phyloP scores from a whole-genome alignment of 2,797 vertebrate genomes.

The Lacerta bilineata region DNA sequence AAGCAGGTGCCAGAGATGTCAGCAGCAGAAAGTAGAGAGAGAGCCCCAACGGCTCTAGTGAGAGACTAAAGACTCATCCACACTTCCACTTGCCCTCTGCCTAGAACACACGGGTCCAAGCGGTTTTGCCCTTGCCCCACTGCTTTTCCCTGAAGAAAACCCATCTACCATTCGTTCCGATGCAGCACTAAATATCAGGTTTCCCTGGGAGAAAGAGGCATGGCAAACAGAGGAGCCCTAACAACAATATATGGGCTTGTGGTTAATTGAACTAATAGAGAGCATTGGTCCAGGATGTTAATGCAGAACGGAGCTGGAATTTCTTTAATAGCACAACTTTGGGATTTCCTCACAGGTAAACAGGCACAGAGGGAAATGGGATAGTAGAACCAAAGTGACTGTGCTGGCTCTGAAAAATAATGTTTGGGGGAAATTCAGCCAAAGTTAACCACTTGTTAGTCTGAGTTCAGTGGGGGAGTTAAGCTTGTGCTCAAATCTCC shows the following conservation, averaged over 20 bases:
- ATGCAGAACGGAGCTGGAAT: not conserved
- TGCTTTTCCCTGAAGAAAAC: too few species aligned
- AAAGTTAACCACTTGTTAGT: not conserved
- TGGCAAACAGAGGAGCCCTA: not conserved
- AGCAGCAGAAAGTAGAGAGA: not conserved
- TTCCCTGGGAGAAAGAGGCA: not conserved
- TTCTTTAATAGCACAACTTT: not conserved
- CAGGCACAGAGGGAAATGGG: too few species aligned
- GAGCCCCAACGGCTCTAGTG: too few species aligned
- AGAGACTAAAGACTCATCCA: too few species aligned
- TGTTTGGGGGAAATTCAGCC: not conserved
- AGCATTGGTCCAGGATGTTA: not conserved
- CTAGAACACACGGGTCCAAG: too few species aligned
- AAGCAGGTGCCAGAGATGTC: not conserved
- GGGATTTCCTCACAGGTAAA: not conserved
- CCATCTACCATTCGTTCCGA: too few species aligned
- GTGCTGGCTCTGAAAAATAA: not conserved
- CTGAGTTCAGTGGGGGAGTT: not conserved
- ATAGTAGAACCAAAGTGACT: too few species aligned
- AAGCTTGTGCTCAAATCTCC: not conserved
- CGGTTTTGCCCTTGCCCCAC: too few species aligned
- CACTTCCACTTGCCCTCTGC: too few species aligned
- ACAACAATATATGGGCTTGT: not conserved
- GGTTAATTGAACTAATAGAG: not conserved
- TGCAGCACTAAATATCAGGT: too few species aligned